Conservation (phyloP, 2,888 invertebrate species). For the Linnaemya tessellans region DNA sequence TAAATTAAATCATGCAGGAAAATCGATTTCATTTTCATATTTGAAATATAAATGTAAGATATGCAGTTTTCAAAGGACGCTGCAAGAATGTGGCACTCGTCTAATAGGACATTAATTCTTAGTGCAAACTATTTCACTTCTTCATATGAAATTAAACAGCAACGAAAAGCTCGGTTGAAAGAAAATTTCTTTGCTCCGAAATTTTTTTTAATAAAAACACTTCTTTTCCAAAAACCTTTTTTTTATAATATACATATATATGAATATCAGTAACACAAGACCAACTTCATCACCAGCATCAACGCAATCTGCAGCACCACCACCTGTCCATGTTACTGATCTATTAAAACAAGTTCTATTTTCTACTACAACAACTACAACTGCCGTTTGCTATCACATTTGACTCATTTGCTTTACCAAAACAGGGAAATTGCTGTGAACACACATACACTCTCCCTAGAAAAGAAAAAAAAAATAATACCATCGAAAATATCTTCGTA, state of each 20-base stretch:
- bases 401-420: conserved; percentile 53
- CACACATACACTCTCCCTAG: conserved; percentile 6
- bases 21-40: too few species aligned
- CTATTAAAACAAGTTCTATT: conserved; percentile 70
- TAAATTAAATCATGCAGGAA: too few species aligned
- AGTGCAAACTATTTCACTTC: too few species aligned
- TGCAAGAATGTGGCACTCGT: too few species aligned
- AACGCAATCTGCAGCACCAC: conserved; percentile 36
- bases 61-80: too few species aligned
- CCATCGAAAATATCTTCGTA: conserved; percentile 17
- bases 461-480: conserved; percentile 36
- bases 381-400: conserved; percentile 21
- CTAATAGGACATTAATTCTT: too few species aligned
- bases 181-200: too few species aligned
- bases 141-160: too few species aligned
- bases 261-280: conserved; percentile 33
- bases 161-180: too few species aligned
- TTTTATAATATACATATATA: background rate
- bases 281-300: conserved; percentile 37
- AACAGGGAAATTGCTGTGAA: conserved; percentile 64
- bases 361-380: conserved; percentile 15
- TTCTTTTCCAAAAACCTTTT: conserved; percentile 26
- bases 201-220: background rate
- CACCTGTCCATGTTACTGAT: conserved; percentile 64
- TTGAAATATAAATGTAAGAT: background rate